Evolutionary conservation across 2,888 invertebrate genomes (phyloP).

Genomic region (Lycia hirtaria): DNA sequence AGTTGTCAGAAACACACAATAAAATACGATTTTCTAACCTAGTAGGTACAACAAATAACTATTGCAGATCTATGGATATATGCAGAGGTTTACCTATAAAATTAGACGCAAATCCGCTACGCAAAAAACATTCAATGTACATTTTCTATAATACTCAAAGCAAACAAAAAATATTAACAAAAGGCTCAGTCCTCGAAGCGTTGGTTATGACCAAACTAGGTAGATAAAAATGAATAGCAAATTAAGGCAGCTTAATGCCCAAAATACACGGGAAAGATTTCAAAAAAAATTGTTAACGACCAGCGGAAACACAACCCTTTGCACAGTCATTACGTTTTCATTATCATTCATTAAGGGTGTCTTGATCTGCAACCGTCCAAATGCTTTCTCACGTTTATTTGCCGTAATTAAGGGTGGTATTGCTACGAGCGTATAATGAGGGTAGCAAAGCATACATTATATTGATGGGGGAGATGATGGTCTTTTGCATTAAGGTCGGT

Average conservation of each 20-base stretch:
- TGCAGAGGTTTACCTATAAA: too few relatives aligned
- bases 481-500: conserved; percentile 2
- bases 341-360: conserved; percentile 46
- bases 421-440: conserved; percentile 28
- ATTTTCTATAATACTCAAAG: too few relatives aligned
- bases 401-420: conserved; percentile 28
- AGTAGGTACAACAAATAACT: too few relatives aligned
- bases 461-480: conserved; percentile 9
- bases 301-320: conserved; percentile 45
- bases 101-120: too few relatives aligned
- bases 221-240: conserved; percentile 9
- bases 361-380: conserved; percentile 26
- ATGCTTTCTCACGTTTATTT: conserved; percentile 33
- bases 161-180: neutral
- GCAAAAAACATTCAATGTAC: too few relatives aligned
- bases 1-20: too few relatives aligned
- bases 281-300: conserved; percentile 35
- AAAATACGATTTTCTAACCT: too few relatives aligned
- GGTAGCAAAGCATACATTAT: conserved; percentile 22
- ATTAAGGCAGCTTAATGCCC: conserved; percentile 10
- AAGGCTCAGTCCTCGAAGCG: neutral
- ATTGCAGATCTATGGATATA: too few relatives aligned
- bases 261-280: conserved; percentile 30
- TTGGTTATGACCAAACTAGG: neutral
- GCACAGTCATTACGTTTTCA: conserved; percentile 43